Percentiles rank a stretch among this genome's conserved stretches.
These are phyloP conservation scores for Daktulosphaira vitifoliae DNA, from an alignment of 1,140 invertebrate genomes.

Conservation along the genomic window DNA sequence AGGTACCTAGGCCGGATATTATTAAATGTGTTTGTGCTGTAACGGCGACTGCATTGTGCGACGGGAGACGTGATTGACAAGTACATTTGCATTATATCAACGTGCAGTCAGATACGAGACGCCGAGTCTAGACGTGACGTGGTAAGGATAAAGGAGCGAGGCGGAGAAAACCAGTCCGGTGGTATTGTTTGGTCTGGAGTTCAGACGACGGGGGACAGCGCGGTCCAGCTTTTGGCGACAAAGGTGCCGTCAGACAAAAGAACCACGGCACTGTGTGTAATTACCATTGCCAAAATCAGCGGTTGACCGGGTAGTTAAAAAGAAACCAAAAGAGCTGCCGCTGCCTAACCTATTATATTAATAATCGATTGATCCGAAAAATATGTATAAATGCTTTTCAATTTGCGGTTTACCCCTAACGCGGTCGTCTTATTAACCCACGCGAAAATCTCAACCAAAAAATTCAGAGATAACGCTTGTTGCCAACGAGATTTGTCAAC, in stretches of 20 bases:
- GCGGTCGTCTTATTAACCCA: no score
- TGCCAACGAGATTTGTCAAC: no score
- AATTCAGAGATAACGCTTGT: no score
- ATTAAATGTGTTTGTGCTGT: background rate
- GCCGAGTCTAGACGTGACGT: constrained; percentile 2
- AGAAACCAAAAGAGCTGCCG: background rate
- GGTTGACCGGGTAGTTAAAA: constrained; percentile 15
- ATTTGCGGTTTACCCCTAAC: no score
- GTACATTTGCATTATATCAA: constrained; percentile 29
- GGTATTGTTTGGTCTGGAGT: constrained; percentile 22
- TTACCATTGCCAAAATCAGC: constrained; percentile 20
- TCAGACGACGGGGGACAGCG: constrained; percentile 9
- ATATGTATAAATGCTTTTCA: no score
- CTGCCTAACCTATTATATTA: no score
- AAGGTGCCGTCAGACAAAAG: constrained; percentile 8
- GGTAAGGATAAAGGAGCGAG: background rate
- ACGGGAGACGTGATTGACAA: constrained; percentile 26
- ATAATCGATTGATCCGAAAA: no score
- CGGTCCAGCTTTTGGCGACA: constrained; percentile 23
- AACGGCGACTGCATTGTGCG: background rate
- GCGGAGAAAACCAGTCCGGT: constrained; percentile 24
- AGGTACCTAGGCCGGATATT: background rate
- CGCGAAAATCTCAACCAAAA: no score
- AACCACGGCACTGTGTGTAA: constrained; percentile 20
- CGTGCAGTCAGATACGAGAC: constrained; percentile 11